Percentiles rank a stretch among this genome's conserved stretches.
Conservation (phyloP, 2,113 vertebrate species). For the Poicephalus meyeri region DNA sequence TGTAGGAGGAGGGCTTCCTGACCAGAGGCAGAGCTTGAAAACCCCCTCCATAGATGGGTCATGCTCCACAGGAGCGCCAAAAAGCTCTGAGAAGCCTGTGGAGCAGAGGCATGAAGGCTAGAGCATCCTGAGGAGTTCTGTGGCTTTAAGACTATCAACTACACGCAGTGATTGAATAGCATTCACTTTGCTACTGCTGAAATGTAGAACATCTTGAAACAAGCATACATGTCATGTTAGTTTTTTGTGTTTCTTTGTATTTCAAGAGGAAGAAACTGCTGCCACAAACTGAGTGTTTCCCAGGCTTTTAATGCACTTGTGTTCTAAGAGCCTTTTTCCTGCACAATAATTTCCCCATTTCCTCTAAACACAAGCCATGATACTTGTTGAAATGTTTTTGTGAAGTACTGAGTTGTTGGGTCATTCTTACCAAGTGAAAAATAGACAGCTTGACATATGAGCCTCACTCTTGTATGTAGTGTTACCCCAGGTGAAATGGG, state of each 20-base stretch:
- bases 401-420: conserved; percentile 14
- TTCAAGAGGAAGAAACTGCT: conserved; percentile 59
- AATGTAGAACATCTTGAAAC: conserved; percentile 58
- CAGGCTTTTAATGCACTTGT: conserved; percentile 47
- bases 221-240: conserved; percentile 39
- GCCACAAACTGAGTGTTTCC: conserved; percentile 43
- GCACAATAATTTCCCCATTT: conserved; percentile 50
- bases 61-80: background rate
- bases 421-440: conserved; percentile 42
- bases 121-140: conserved; percentile 24
- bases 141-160: conserved; percentile 26
- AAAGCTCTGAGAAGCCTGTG: background rate
- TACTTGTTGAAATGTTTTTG: conserved; percentile 40
- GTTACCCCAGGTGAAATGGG: background rate
- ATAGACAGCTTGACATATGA: conserved; percentile 47
- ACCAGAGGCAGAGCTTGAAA: background rate
- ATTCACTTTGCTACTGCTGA: conserved; percentile 32
- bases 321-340: conserved; percentile 49
- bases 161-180: background rate
- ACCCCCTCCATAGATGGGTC: background rate
- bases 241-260: conserved; percentile 66
- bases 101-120: background rate
- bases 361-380: background rate
- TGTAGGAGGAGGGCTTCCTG: background rate
- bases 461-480: background rate